Base-by-base conservation (phyloP, 2,797 vertebrate genomes). In the Pitangus sulphuratus region DNA sequence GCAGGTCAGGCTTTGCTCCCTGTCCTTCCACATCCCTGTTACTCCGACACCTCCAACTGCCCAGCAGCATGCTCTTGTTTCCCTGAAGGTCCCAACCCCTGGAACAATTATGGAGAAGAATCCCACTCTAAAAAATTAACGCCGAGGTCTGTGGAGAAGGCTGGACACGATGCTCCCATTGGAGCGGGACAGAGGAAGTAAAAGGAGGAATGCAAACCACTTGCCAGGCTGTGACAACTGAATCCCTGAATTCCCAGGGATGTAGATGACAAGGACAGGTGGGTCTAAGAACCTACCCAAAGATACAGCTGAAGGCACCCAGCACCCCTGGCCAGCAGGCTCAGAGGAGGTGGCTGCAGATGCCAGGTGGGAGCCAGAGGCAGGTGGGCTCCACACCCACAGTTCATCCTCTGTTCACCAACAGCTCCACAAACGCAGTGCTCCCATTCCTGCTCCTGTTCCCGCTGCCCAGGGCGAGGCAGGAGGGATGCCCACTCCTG, bases 81-180 rank as follows among this genome's bases (percentile, higher is more conserved):
- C 78, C 42, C 48, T 44, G 39, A 17, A 11, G 66, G 33, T 33
- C 30, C 35, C 53, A 18, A 4, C 0, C 42, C 30, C 45, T 2
- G 22, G 16, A 62, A 62, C 6, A 35, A 9, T 4, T 28, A 12
- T 0, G 3, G 35, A 22, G 17, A n/a, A 60, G 19, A 56, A 84
- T 25, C 35, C 24, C 5, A 2, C 18, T 7, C 2, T 28, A 28
- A n/a, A 42, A 25, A 26, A 8, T 21, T 2, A 2, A 39, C 0
- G 1, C 13, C 3, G 1, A 12, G 50, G 1, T 2, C 45, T 2
- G 17, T 3, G 58, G 70, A 35, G 25, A 35, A 6, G 0, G 2
- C 1, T 1, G 57, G 74, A 11, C 61, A 35, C 1, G 6, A 5
- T 2, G 0, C 7, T 39, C 4, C 40, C 50, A 1, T 0, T 2